phyloP scores from a whole-genome alignment of 1,140 invertebrate species.

The Meloidogyne hapla region DNA sequence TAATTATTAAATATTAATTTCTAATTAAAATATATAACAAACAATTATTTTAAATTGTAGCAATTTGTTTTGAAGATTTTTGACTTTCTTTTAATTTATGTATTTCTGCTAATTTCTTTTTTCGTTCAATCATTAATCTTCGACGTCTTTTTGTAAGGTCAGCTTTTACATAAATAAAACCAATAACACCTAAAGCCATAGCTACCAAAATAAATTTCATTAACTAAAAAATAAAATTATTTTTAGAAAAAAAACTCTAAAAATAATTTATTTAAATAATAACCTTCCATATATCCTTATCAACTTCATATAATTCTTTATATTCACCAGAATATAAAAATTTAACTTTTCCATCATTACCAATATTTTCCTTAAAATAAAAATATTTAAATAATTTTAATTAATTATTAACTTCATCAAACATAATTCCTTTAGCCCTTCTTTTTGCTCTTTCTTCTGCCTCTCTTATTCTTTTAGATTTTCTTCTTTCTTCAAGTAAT shows the following conservation, averaged over 20 bases:
- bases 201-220: neutral
- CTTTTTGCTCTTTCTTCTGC: neutral
- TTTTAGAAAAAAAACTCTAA: neutral
- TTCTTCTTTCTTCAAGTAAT: conserved; percentile 10
- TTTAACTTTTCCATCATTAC: neutral
- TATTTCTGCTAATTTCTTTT: neutral
- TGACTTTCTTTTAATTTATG: neutral
- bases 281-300: neutral
- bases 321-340: conserved; percentile 14
- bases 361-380: conserved; percentile 15
- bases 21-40: neutral
- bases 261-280: no score
- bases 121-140: conserved; percentile 14
- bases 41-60: neutral
- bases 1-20: no score
- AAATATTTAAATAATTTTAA: neutral
- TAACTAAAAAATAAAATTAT: neutral
- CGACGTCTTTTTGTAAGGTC: conserved; percentile 14
- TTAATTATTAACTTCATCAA: conserved; percentile 19
- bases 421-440: conserved; percentile 21
- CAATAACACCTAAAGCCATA: conserved; percentile 1
- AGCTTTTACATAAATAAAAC: conserved; percentile 17
- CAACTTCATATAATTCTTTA: neutral
- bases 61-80: neutral
- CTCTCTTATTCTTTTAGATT: neutral